Conservation (phyloP, 2,888 invertebrate genomes). For the Choristoneura rosaceana region DNA sequence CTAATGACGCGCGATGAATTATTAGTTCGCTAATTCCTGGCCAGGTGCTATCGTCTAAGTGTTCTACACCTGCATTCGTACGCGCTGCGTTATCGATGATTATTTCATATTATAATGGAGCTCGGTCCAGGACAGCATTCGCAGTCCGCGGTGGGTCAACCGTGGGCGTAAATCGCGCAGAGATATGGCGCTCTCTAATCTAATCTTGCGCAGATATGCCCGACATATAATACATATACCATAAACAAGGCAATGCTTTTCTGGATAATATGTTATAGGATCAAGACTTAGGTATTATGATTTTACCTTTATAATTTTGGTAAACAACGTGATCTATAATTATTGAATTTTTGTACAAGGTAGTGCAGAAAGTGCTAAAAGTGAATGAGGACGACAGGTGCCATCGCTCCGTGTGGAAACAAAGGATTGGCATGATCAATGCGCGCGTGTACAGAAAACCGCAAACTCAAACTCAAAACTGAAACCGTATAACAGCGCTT, state of each 20-base stretch:
- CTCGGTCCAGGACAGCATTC: slow-evolving; percentile 43
- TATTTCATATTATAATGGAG: slow-evolving; percentile 36
- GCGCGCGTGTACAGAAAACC: slow-evolving; percentile 70
- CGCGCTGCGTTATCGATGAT: slow-evolving; percentile 28
- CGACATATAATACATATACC: slow-evolving; percentile 50
- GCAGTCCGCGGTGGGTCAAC: slow-evolving; percentile 54
- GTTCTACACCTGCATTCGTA: slow-evolving; percentile 41
- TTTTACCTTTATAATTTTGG: too few species aligned
- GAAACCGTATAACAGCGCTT: slow-evolving; percentile 32
- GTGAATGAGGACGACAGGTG: slow-evolving; percentile 59
- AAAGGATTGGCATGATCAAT: slow-evolving; percentile 57
- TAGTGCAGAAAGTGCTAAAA: slow-evolving; percentile 26
- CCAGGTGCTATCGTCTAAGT: slow-evolving; percentile 35
- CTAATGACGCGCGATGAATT: slow-evolving; percentile 67
- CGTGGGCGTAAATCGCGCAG: slow-evolving; percentile 67
- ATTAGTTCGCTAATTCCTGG: slow-evolving; percentile 56
- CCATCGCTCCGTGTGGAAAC: slow-evolving; percentile 51
- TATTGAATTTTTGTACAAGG: background rate
- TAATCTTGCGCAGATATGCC: slow-evolving; percentile 71
- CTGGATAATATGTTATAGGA: background rate
- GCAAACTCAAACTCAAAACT: slow-evolving; percentile 53
- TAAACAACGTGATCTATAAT: too few species aligned
- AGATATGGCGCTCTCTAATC: slow-evolving; percentile 60
- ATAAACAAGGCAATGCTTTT: slow-evolving; percentile 61
- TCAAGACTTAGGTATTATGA: slow-evolving; percentile 14